These are phyloP conservation scores for Zaprionus taronus DNA, from an alignment of 1,140 invertebrate genomes.

Conservation along the genomic window DNA sequence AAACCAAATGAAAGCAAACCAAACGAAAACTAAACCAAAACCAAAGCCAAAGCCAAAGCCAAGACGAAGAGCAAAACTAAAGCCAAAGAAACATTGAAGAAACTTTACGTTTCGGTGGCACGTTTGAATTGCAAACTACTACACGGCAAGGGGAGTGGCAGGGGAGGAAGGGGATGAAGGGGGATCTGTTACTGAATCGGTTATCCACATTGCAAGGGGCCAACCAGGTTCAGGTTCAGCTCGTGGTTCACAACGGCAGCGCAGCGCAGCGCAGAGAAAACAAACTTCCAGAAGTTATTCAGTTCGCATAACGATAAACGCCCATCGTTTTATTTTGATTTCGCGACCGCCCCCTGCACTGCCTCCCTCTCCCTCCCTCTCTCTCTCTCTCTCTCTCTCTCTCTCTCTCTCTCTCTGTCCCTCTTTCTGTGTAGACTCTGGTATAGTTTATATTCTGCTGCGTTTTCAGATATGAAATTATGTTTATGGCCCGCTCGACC, in stretches of 20 bases:
- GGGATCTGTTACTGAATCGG: slow-evolving; percentile 29
- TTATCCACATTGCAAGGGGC: slow-evolving; percentile 41
- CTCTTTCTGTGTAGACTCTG: slow-evolving; percentile 7
- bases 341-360: slow-evolving; percentile 48
- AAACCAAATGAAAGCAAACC: slow-evolving; percentile 18
- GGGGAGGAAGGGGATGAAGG: neutral
- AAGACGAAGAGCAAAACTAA: slow-evolving; percentile 31
- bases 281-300: slow-evolving; percentile 82
- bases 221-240: slow-evolving; percentile 43
- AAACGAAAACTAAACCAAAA: slow-evolving; percentile 41
- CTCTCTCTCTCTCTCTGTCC: neutral
- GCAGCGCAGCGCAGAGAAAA: slow-evolving; percentile 52
- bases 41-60: slow-evolving; percentile 1
- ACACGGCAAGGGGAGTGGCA: neutral
- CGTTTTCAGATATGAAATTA: slow-evolving; percentile 77
- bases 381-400: neutral
- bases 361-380: too few species aligned
- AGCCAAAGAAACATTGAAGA: slow-evolving; percentile 39
- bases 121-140: slow-evolving; percentile 51
- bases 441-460: slow-evolving; percentile 71
- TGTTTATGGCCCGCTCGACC: slow-evolving; percentile 64
- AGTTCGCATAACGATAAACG: slow-evolving; percentile 81
- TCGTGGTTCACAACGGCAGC: slow-evolving; percentile 8
- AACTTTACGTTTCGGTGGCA: slow-evolving; percentile 54
- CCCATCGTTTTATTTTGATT: slow-evolving; percentile 80